phyloP scores from a whole-genome alignment of 2,797 vertebrate genomes.

The Perodicticus potto region DNA sequence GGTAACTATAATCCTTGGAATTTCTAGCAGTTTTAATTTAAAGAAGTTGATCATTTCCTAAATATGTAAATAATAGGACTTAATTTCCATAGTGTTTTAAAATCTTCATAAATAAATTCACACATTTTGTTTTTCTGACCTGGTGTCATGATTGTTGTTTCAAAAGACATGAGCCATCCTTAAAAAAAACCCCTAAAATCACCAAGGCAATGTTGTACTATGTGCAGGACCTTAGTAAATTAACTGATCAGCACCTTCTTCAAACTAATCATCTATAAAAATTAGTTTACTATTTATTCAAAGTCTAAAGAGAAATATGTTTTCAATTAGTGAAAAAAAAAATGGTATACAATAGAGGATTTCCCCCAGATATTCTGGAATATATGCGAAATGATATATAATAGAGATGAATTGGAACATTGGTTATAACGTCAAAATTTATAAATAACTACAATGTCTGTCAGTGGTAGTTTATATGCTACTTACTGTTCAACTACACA shows the following conservation, averaged over 20 bases:
- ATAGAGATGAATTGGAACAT: neutral
- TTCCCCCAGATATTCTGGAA: neutral
- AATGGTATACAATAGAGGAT: neutral
- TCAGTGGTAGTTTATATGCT: neutral
- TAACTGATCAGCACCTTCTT: neutral
- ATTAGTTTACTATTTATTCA: neutral
- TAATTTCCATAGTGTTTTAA: neutral
- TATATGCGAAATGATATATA: neutral
- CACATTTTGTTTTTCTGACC: neutral
- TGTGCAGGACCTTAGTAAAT: neutral
- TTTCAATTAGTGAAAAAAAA: slow-evolving; percentile 31
- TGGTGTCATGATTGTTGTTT: neutral
- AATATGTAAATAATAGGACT: neutral
- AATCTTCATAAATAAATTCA: neutral
- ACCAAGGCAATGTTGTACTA: neutral
- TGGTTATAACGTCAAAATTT: neutral
- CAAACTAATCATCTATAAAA: slow-evolving; percentile 9
- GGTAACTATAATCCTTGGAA: neutral
- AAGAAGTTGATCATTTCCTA: slow-evolving; percentile 33
- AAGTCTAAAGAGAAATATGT: neutral
- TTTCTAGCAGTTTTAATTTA: neutral
- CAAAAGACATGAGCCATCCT: neutral
- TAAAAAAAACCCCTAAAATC: neutral
- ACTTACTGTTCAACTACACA: neutral
- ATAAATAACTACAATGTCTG: neutral